Evolutionary conservation across 2,797 vertebrate genomes (phyloP).

Genomic region (Phoeniculus purpureus): DNA sequence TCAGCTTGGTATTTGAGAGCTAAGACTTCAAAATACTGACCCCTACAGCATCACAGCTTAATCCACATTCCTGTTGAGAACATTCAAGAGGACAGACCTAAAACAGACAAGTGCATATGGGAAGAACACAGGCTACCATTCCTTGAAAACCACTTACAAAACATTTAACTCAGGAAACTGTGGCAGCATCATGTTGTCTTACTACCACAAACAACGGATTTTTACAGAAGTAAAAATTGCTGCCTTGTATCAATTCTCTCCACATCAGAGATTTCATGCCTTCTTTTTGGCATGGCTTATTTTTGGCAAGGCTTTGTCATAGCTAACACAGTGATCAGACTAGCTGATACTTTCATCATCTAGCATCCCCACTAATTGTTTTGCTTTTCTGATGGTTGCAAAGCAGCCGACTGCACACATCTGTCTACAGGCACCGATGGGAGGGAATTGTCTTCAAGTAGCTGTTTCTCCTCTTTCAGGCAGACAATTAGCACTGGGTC

Average conservation of each 20-base stretch:
- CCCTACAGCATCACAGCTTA: not conserved
- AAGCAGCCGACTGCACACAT: not conserved
- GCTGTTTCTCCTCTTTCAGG: not conserved
- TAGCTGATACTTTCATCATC: not conserved
- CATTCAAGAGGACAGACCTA: not conserved
- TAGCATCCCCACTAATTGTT: not conserved
- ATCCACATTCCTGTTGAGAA: not conserved
- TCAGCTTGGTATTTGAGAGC: not conserved
- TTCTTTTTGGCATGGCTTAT: not conserved
- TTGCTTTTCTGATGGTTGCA: not conserved
- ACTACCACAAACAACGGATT: not conserved
- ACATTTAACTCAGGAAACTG: not conserved
- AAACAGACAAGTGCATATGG: not conserved
- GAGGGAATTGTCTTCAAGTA: not conserved
- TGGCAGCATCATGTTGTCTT: not conserved
- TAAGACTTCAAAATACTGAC: not conserved
- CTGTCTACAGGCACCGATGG: not conserved
- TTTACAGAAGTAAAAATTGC: not conserved
- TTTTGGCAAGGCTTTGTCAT: not conserved
- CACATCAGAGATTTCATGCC: not conserved
- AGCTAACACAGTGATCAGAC: not conserved
- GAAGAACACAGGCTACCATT: not conserved
- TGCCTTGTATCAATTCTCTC: not conserved
- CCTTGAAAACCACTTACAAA: not conserved
- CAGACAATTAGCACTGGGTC: not conserved